phyloP scores from a whole-genome alignment of 2,797 vertebrate species.

The Sebastiscus tertius region DNA sequence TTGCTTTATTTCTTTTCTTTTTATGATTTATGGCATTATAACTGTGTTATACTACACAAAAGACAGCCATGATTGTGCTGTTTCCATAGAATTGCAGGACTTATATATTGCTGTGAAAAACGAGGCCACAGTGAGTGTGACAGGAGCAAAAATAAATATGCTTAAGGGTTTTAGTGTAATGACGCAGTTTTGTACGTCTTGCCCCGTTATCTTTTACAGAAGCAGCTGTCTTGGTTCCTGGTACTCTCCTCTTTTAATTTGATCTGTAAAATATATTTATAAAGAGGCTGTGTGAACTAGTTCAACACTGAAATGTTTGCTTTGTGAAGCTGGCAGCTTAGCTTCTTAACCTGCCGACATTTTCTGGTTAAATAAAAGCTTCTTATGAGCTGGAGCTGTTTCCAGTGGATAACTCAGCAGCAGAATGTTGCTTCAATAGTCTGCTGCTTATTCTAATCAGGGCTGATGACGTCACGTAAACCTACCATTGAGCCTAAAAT shows the following conservation, averaged over 20 bases:
- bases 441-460: conserved; percentile 20
- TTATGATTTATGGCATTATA: neutral
- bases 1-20: too few relatives aligned
- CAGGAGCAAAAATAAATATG: too few relatives aligned
- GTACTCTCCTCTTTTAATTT: neutral
- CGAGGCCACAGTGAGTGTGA: too few relatives aligned
- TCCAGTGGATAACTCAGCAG: conserved; percentile 3
- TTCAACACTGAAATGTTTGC: conserved; percentile 6
- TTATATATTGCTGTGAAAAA: too few relatives aligned
- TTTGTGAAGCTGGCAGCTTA: conserved; percentile 25
- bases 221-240: neutral
- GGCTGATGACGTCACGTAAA: conserved; percentile 10
- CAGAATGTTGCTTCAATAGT: conserved; percentile 2
- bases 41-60: neutral
- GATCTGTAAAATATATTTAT: neutral
- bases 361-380: conserved; percentile 34
- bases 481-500: neutral
- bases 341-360: neutral
- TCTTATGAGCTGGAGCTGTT: conserved; percentile 8
- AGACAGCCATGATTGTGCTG: neutral
- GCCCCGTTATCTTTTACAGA: neutral
- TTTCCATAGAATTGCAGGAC: neutral
- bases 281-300: neutral
- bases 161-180: neutral
- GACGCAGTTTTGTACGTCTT: neutral